phyloP scores from a whole-genome alignment of 2,113 vertebrate species.

The Pollimyrus isidori region DNA sequence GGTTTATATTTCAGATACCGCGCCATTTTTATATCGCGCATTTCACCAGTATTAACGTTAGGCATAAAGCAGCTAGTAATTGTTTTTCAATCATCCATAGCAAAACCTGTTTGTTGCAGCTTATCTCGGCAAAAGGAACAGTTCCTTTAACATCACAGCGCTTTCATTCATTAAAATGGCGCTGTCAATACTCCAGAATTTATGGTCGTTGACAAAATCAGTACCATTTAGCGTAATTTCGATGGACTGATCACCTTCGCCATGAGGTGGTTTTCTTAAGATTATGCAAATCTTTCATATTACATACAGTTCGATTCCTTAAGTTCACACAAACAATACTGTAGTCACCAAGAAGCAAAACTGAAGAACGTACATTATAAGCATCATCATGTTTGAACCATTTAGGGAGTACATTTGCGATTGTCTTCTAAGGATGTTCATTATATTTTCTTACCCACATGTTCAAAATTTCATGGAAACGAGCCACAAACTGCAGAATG shows the following conservation, averaged over 20 bases:
- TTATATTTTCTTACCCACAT: background rate
- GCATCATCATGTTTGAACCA: background rate
- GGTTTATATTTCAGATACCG: background rate
- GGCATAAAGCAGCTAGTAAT: background rate
- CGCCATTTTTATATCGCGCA: background rate
- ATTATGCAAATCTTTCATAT: background rate
- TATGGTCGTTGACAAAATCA: background rate
- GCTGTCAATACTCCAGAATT: conserved; percentile 1
- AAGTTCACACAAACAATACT: background rate
- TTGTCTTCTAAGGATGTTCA: background rate
- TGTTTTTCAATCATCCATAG: background rate
- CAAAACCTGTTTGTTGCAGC: background rate
- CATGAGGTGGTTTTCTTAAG: background rate
- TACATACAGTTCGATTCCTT: background rate
- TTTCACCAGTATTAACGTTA: background rate
- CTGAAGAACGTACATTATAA: background rate
- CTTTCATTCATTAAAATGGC: conserved; percentile 23
- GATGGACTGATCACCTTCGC: background rate
- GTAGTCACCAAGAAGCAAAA: background rate
- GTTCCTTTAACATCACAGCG: background rate
- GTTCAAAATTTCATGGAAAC: background rate
- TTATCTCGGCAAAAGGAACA: background rate
- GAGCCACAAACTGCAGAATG: background rate
- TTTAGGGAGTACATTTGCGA: background rate
- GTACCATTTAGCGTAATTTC: background rate